Evolutionary conservation across 2,797 vertebrate species (phyloP), one percentile per base, ranked within the genome.

Genomic region (Epinephelus malabaricus): DNA sequence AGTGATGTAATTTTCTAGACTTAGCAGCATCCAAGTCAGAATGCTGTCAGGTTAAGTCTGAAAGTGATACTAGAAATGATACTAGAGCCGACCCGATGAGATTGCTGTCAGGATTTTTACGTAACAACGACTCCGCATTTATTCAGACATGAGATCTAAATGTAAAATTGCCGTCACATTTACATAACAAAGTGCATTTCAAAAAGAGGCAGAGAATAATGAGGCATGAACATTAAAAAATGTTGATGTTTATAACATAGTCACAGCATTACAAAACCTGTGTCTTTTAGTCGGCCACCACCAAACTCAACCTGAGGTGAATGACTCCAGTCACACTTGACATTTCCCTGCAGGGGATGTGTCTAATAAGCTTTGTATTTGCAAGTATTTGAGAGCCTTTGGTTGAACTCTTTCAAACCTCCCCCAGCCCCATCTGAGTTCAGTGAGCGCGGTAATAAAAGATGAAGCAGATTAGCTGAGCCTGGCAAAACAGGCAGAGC

Each of bases 381-480:
- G 21, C 5, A 55, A 78, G 61, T 75, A 38, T 75, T 50, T 53
- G 78, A 84, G 63, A 76, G 11, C 51, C 59, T 38, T n/a, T 15
- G 45, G 34, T 62, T 69, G 45, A 79, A 71, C 43, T 56, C 30
- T 80, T 21, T 66, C 47, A 73, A 81, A 73, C 59, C 25, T 59
- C 58, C 71, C 72, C 63, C 74, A 68, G 23, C 47, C 27, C 68
- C 15, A 58, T 47, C 25, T 54, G 47, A 69, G 75, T 83, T 82
- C 54, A 23, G 78, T 66, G 73, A 84, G 70, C 47, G 63, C 76
- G 67, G 51, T 56, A 61, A 83, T 69, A 61, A 69, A 79, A 76
- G 77, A 53, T 68, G 61, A 81, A 75, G 68, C 67, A 85, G 77
- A 94, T 88, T 82, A 86, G 92, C 91, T 88, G 90, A 93, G 86